phyloP scores from a whole-genome alignment of 2,888 invertebrate genomes.

The Pantelozetes paolii region DNA sequence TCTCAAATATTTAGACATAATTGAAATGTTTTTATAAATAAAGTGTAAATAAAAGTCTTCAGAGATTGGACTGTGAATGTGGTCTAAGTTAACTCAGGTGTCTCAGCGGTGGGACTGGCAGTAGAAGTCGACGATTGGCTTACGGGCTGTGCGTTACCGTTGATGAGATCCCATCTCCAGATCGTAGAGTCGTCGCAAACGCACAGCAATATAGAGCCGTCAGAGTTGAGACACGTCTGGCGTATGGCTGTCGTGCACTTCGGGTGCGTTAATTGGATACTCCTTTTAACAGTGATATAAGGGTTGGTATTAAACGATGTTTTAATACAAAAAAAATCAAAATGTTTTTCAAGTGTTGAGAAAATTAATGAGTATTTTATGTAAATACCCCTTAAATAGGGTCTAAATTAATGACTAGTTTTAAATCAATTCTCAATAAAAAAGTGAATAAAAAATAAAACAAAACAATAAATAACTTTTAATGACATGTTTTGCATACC shows the following conservation, averaged over 20 bases:
- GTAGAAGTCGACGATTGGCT: background rate
- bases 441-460: too few relatives aligned
- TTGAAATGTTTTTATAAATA: too few relatives aligned
- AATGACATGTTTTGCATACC: background rate
- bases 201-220: constrained; percentile 77
- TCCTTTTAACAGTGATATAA: background rate
- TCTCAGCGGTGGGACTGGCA: background rate
- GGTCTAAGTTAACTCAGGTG: background rate
- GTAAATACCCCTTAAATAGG: too few relatives aligned
- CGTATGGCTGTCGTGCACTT: constrained; percentile 81
- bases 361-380: background rate
- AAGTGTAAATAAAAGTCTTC: too few relatives aligned
- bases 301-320: background rate
- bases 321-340: too few relatives aligned
- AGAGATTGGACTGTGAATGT: too few relatives aligned
- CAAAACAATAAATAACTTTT: background rate
- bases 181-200: constrained; percentile 94
- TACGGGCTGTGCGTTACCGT: background rate
- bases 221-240: constrained; percentile 83
- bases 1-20: too few relatives aligned
- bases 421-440: background rate
- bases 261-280: constrained; percentile 67
- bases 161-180: constrained; percentile 79
- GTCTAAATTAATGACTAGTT: constrained; percentile 12
- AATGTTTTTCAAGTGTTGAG: too few relatives aligned